Conservation (phyloP, 2,888 invertebrate genomes). For the Corythucha ciliata region DNA sequence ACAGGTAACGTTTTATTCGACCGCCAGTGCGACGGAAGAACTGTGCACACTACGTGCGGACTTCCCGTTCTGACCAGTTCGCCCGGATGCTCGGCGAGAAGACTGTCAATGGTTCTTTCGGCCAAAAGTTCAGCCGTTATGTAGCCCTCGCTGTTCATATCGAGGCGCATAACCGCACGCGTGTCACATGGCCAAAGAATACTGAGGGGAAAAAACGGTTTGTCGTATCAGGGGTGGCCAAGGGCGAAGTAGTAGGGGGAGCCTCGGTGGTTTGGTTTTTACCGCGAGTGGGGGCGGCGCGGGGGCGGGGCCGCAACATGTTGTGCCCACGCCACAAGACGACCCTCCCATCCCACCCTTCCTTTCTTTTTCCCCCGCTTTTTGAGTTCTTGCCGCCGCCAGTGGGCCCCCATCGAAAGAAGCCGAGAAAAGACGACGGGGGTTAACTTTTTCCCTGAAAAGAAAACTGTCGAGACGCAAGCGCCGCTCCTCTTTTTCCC, state of each 20-base stretch:
- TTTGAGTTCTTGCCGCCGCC: too few species aligned
- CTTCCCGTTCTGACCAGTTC: conserved; percentile 90
- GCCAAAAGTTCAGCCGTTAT: conserved; percentile 73
- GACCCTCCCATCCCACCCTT: conserved; percentile 29
- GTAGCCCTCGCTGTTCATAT: conserved; percentile 31
- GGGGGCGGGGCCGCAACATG: conserved; percentile 30
- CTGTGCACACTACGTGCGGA: conserved; percentile 80
- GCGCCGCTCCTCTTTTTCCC: conserved; percentile 1
- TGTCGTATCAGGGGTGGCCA: conserved; percentile 19
- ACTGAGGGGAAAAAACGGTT: conserved; percentile 29
- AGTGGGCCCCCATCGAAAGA: conserved; percentile 34
- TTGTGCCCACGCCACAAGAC: conserved; percentile 31
- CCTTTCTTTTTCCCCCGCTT: too few species aligned
- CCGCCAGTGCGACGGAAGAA: conserved; percentile 90
- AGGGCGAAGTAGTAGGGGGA: conserved; percentile 23
- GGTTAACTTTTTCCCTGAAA: too few species aligned
- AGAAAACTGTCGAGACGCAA: conserved; percentile 14
- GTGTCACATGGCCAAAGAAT: conserved; percentile 33
- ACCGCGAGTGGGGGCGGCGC: too few species aligned
- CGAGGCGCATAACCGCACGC: conserved; percentile 17
- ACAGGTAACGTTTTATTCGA: conserved; percentile 94
- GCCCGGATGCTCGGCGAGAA: conserved; percentile 83
- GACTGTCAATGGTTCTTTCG: conserved; percentile 72
- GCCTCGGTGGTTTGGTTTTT: conserved; percentile 21
- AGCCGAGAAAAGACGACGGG: conserved; percentile 34